Conservation (phyloP, 2,888 invertebrate species). For the Hypolimnas misippus region DNA sequence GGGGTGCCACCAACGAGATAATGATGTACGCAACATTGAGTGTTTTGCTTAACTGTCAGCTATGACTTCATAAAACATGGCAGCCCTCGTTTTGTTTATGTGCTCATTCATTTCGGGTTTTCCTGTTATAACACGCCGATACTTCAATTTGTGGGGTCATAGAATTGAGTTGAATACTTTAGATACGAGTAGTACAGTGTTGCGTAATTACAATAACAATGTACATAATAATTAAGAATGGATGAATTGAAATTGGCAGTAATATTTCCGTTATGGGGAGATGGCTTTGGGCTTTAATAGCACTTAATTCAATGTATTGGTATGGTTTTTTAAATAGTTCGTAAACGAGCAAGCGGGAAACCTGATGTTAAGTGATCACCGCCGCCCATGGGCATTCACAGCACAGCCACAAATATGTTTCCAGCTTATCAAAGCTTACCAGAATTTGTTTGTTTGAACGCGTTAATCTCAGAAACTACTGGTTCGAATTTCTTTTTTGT, state of each 20-base stretch:
- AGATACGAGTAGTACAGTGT: background rate
- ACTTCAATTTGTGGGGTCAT: slow-evolving; percentile 7
- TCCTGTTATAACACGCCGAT: slow-evolving; percentile 17
- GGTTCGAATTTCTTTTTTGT: too few species aligned
- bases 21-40: slow-evolving; percentile 62
- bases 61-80: slow-evolving; percentile 44
- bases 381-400: too few species aligned
- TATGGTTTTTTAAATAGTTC: too few species aligned
- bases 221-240: background rate
- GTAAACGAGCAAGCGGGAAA: too few species aligned
- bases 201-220: background rate
- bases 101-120: slow-evolving; percentile 34
- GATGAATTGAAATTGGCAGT: background rate
- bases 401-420: too few species aligned
- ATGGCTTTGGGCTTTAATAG: too few species aligned
- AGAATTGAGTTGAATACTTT: slow-evolving; percentile 3
- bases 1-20: slow-evolving; percentile 56
- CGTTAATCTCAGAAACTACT: too few species aligned
- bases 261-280: too few species aligned
- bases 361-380: too few species aligned
- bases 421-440: too few species aligned
- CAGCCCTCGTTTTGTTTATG: slow-evolving; percentile 42
- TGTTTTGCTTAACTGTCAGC: slow-evolving; percentile 55
- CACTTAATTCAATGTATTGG: too few species aligned
- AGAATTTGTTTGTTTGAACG: too few species aligned